Evolutionary conservation across 2,113 vertebrate genomes (phyloP), one percentile per base, ranked within the genome.

Genomic region (Budorcas taxicolor): DNA sequence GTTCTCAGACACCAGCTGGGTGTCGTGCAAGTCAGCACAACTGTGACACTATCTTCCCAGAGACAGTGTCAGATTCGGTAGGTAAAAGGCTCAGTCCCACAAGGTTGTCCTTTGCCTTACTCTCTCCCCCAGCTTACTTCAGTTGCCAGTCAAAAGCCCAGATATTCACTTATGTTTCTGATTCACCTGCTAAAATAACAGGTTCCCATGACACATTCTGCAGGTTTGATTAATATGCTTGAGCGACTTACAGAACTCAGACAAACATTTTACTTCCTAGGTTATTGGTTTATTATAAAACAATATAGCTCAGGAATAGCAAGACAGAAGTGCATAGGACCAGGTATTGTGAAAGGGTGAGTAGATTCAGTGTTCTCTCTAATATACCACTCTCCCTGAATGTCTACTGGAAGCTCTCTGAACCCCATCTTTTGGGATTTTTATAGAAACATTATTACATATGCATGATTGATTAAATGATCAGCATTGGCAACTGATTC

Each of bases 81-180:
- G 40, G 15, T n/a, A 29, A 85, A 12, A 16, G 7, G 16, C 53
- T 60, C 53, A 60, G 53, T 40, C 23, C 25, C 5, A 76, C 12
- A 14, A 21, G 17, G n/a, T 25, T 6, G 1, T 33, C 40, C 23
- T 27, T 16, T 1, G 0, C 23, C 64, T 43, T 33, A 15, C 8
- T 31, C 15, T 43, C 12, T 40, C 15, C 21, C 9, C 50, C 12
- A 55, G 8, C 21, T 33, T 47, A 47, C 10, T 57, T 67, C 25
- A 31, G 36, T 47, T 36, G 11, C 36, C 45, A 64, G n/a, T 53
- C 4, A 1, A 25, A 94, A 43, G 29, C 57, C 29, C 2, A n/a
- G 55, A 21, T 55, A 67, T 47, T 81, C 29, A 21, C 71, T 45
- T 80, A 27, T 47, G 31, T 25, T 76, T 78, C 40, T 58, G 43